Base-by-base conservation (phyloP, 2,888 invertebrate species). In the Geotrupes spiniger region DNA sequence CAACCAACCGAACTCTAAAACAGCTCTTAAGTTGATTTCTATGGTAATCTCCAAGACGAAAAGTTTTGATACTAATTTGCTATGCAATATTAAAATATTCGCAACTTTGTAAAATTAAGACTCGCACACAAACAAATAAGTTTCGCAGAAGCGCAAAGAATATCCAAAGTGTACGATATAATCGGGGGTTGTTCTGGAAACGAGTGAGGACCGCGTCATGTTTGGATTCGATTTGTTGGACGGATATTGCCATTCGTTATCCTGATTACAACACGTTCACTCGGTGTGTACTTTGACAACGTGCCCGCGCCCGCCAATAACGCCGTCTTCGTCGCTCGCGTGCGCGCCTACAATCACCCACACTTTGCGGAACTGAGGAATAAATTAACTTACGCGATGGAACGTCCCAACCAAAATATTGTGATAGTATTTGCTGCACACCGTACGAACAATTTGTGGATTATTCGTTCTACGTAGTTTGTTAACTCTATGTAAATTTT, bases 221-320 rank as follows among this genome's bases (percentile, higher is more conserved):
- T 64, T 65, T 65, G 62, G 64, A 65, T 67, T 65, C 67, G 63
- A 67, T 67, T 67, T 65, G 64, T 61, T 57, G 60, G 58, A 60
- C 67, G 64, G 67, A 67, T 65, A 67, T 67, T 67, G 66, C 61
- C 60, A 63, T 66, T 65, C 64, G 65, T 66, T 67, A 67, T 65
- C 65, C 66, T 61, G 66, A 67, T 67, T 64, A 64, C 61, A 56
- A 60, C 54, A 59, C 62, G 62, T 61, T 62, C 63, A 57, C 59
- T 61, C 61, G 58, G 57, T 59, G 61, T 57, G 52, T 58, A 56
- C 50, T 50, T 50, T 52, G 39, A 8, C 31, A 10, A 14, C 33
- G 17, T 11, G n/a, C 12, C 12, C 2, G 39, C 39, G 3, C 6
- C 14, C 8, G 3, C 21, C 4, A 21, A 21, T 21, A 21, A 21